Percentiles rank a stretch among this genome's conserved stretches.
These are phyloP conservation scores for Chaenodraco wilsoni DNA, from an alignment of 2,797 vertebrate genomes.

Conservation along the genomic window DNA sequence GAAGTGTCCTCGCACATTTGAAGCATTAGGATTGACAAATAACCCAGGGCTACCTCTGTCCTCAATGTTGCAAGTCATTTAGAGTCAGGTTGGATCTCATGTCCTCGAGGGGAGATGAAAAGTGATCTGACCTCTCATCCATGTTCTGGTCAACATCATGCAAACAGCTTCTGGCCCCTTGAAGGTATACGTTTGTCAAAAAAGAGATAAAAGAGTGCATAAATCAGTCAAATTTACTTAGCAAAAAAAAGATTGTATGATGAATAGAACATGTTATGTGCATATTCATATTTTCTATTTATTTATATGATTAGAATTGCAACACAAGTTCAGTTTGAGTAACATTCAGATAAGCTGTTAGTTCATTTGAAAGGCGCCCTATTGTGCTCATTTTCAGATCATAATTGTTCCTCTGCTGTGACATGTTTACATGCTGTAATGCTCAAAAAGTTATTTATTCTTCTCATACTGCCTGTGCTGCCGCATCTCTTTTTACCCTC, in stretches of 20 bases:
- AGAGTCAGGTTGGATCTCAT: constrained; percentile 52
- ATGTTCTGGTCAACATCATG: constrained; percentile 36
- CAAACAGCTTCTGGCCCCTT: constrained; percentile 23
- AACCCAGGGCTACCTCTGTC: constrained; percentile 44
- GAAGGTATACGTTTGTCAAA: constrained; percentile 20
- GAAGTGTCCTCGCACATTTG: constrained; percentile 23
- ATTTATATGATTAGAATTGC: background rate
- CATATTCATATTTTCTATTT: background rate
- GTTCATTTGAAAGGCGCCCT: background rate
- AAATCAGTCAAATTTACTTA: background rate
- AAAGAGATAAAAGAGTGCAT: background rate
- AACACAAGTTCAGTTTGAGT: background rate
- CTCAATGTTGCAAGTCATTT: constrained; percentile 44
- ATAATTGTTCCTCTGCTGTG: too few relatives aligned
- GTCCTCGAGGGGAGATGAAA: constrained; percentile 38
- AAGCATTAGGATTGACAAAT: constrained; percentile 58
- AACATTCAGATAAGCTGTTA: background rate
- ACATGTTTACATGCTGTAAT: too few relatives aligned
- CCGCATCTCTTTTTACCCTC: too few relatives aligned
- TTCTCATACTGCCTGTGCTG: too few relatives aligned
- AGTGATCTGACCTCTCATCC: constrained; percentile 40
- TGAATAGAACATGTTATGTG: background rate
- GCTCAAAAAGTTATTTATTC: too few relatives aligned
- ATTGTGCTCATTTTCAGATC: too few relatives aligned
- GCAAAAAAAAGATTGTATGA: background rate